Conservation (phyloP, 1,140 invertebrate genomes). For the Cotesia glomerata region DNA sequence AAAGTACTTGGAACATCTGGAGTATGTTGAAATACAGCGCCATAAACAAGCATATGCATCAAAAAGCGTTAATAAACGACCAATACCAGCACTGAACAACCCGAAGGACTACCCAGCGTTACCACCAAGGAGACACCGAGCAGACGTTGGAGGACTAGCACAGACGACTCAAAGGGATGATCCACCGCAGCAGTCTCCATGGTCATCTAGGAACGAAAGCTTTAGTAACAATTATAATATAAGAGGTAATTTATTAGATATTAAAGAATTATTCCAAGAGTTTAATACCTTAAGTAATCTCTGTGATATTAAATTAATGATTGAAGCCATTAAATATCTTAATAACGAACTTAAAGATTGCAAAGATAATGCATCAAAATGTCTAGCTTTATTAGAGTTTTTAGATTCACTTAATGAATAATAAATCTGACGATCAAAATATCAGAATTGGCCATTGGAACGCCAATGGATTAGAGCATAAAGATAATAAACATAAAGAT, state of each 20-base stretch:
- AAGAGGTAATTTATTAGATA: background rate
- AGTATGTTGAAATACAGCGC: background rate
- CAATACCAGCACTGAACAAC: no score
- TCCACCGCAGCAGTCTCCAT: no score
- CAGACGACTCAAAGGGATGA: no score
- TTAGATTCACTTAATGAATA: background rate
- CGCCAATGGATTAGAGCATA: background rate
- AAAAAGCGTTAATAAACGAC: no score
- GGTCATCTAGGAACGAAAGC: no score
- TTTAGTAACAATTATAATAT: background rate
- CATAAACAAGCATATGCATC: background rate
- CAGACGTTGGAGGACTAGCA: no score
- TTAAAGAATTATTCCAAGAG: background rate
- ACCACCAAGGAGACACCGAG: no score
- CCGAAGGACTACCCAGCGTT: no score
- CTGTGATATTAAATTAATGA: background rate
- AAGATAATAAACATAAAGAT: background rate
- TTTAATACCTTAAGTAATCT: background rate
- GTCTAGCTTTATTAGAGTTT: background rate
- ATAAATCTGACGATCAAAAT: background rate
- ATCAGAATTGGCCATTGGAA: conserved; percentile 31
- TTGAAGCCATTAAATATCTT: conserved; percentile 1
- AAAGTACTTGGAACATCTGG: conserved; percentile 4
- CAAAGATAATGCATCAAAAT: background rate
- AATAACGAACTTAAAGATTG: background rate